phyloP scores from a whole-genome alignment of 1,140 invertebrate genomes.

The Eubasilissa regina region DNA sequence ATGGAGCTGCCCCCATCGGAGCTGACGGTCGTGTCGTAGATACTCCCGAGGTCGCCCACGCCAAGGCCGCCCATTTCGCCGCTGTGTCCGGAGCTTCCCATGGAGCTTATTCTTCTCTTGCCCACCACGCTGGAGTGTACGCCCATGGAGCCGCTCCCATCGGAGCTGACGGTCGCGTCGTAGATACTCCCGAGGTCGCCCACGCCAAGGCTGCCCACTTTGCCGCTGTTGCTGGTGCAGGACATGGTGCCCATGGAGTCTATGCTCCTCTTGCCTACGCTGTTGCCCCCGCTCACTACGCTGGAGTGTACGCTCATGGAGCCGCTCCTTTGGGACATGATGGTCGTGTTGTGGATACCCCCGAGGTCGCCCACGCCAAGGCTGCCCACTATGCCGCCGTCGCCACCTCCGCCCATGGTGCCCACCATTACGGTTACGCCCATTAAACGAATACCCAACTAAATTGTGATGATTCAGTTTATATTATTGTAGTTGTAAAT shows the following conservation, averaged over 20 bases:
- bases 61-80: slow-evolving; percentile 56
- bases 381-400: slow-evolving; percentile 59
- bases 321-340: slow-evolving; percentile 51
- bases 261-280: not conserved
- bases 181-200: slow-evolving; percentile 71
- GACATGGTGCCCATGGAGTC: slow-evolving; percentile 56
- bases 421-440: not conserved
- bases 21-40: slow-evolving; percentile 55
- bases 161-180: slow-evolving; percentile 62
- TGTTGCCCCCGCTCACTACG: slow-evolving; percentile 56
- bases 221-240: slow-evolving; percentile 61
- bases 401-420: not conserved
- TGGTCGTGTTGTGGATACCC: slow-evolving; percentile 66
- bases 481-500: slow-evolving; percentile 1
- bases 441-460: too few relatives aligned
- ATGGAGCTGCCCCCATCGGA: too few relatives aligned
- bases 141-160: slow-evolving; percentile 50
- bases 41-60: slow-evolving; percentile 55
- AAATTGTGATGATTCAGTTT: not conserved
- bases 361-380: slow-evolving; percentile 70
- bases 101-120: slow-evolving; percentile 28
- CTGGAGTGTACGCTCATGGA: slow-evolving; percentile 8
- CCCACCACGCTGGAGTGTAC: too few relatives aligned
- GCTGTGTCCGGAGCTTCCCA: slow-evolving; percentile 44
- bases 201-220: slow-evolving; percentile 70